A percentile compares a stretch with the other conserved stretches of the same genome.
Conservation (phyloP, 64 coral and sea anemone genomes). For the Actinia tenebrosa region DNA sequence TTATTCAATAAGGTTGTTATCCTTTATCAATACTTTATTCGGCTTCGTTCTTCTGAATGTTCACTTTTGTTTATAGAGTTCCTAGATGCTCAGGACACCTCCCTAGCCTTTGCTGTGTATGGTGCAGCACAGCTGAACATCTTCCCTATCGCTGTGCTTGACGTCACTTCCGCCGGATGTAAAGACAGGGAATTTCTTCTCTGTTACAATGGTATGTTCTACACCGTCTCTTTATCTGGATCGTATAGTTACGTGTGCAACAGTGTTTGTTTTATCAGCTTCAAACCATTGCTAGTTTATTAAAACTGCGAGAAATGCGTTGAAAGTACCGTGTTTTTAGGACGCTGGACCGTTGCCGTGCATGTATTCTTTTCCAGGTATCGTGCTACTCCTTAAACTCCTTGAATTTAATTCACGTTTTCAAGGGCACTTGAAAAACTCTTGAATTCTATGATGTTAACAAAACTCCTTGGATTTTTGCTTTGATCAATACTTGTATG, state of each 20-base stretch:
- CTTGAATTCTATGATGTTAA: too few relatives aligned
- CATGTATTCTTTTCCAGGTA: too few relatives aligned
- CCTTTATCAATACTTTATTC: not conserved
- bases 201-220: constrained; percentile 83
- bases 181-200: constrained; percentile 75
- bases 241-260: too few relatives aligned
- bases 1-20: not conserved
- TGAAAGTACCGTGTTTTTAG: too few relatives aligned
- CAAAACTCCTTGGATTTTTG: not conserved
- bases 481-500: too few relatives aligned
- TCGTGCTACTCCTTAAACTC: too few relatives aligned
- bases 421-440: too few relatives aligned
- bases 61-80: constrained; percentile 53
- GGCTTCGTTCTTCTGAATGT: not conserved
- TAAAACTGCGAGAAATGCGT: too few relatives aligned
- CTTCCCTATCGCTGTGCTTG: constrained; percentile 86
- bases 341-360: too few relatives aligned
- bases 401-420: too few relatives aligned
- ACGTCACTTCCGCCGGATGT: constrained; percentile 47
- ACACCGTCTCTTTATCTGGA: not conserved
- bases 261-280: too few relatives aligned
- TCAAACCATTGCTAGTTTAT: too few relatives aligned
- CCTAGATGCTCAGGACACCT: constrained; percentile 75
- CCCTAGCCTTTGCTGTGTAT: constrained; percentile 88
- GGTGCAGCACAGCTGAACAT: constrained; percentile 87